A percentile compares a stretch with the other conserved stretches of the same genome.
These are phyloP conservation scores for Aythya baeri DNA, from an alignment of 2,113 vertebrate species.

Conservation along the genomic window DNA sequence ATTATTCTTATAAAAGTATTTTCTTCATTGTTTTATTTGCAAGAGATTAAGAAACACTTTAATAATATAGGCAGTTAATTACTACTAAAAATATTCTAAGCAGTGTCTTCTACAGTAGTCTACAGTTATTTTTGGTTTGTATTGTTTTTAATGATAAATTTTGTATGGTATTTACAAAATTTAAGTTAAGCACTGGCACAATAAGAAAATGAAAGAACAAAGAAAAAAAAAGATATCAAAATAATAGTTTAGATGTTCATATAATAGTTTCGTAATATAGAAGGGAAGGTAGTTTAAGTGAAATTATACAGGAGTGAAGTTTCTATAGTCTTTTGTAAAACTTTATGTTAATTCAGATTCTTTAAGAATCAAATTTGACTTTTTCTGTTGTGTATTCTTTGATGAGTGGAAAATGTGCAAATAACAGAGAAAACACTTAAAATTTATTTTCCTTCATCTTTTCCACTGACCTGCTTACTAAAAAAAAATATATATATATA, in stretches of 20 bases:
- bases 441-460: background rate
- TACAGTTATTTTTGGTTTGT: no score
- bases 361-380: fast-evolving
- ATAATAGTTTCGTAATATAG: background rate
- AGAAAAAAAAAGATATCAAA: background rate
- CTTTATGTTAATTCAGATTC: background rate
- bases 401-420: background rate
- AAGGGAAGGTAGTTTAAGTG: background rate
- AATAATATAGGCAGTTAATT: background rate
- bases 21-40: background rate
- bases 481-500: background rate
- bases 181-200: background rate
- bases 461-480: fast-evolving
- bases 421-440: background rate
- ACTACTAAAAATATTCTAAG: background rate
- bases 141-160: background rate
- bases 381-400: background rate
- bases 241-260: background rate
- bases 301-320: background rate
- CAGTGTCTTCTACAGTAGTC: background rate
- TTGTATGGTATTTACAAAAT: background rate
- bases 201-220: background rate
- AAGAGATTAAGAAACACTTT: background rate
- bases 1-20: background rate
- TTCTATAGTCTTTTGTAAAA: background rate